phyloP scores from a whole-genome alignment of 2,888 invertebrate species.

The Agrotis exclamationis region DNA sequence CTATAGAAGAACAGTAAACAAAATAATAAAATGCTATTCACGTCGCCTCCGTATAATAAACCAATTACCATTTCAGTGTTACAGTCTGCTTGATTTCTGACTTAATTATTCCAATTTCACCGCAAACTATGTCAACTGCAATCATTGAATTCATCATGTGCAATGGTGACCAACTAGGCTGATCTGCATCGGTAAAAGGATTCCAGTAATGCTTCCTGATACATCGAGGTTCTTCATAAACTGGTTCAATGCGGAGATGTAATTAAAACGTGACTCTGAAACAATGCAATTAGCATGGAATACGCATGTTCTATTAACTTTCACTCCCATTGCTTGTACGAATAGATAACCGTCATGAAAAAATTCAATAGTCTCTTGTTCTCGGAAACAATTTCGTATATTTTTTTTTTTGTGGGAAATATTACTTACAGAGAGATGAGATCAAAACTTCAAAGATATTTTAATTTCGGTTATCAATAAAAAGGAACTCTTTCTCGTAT shows the following conservation, averaged over 20 bases:
- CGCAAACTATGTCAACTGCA: slow-evolving; percentile 76
- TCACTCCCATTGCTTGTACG: slow-evolving; percentile 20
- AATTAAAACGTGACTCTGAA: slow-evolving; percentile 66
- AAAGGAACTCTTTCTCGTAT: slow-evolving; percentile 4
- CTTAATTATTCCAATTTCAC: slow-evolving; percentile 71
- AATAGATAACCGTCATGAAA: slow-evolving; percentile 28
- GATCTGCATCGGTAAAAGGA: slow-evolving; percentile 50
- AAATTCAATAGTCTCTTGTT: slow-evolving; percentile 22
- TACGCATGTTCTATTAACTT: slow-evolving; percentile 46
- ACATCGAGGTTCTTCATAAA: slow-evolving; percentile 30
- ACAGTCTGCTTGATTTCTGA: slow-evolving; percentile 70
- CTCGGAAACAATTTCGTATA: slow-evolving; percentile 4
- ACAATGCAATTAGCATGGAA: slow-evolving; percentile 58
- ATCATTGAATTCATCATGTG: slow-evolving; percentile 74
- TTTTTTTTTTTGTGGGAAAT: neutral
- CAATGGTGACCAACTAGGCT: slow-evolving; percentile 50
- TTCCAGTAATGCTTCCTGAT: slow-evolving; percentile 9
- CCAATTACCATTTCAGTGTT: slow-evolving; percentile 67
- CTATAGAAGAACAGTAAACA: slow-evolving; percentile 26
- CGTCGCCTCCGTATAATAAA: slow-evolving; percentile 45
- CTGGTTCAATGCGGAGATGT: slow-evolving; percentile 58
- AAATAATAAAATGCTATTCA: neutral
- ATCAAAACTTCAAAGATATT: slow-evolving; percentile 18
- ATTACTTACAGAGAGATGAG: neutral
- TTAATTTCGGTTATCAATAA: slow-evolving; percentile 29